These are phyloP conservation scores for Drosophila quinaria DNA, from an alignment of 2,888 invertebrate genomes.

Conservation along the genomic window DNA sequence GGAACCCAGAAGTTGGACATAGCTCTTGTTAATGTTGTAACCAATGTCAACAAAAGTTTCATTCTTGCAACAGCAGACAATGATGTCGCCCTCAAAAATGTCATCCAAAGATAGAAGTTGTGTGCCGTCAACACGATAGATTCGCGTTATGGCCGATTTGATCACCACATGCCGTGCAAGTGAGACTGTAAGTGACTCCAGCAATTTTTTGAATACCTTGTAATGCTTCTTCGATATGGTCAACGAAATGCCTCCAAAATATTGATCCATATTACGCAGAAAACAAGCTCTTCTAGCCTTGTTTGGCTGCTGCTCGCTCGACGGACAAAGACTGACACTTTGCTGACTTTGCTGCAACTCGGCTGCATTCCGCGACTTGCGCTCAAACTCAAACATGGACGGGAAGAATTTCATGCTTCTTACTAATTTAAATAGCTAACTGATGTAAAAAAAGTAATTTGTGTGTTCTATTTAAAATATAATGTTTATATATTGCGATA, in stretches of 20 bases:
- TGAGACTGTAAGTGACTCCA: constrained; percentile 17
- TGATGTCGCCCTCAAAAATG: constrained; percentile 35
- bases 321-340: background rate
- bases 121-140: constrained; percentile 29
- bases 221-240: constrained; percentile 29
- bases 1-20: constrained; percentile 15
- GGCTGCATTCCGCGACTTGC: background rate
- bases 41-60: constrained; percentile 21
- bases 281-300: constrained; percentile 39
- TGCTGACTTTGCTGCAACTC: background rate
- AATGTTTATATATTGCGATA: background rate
- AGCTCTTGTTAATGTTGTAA: constrained; percentile 24
- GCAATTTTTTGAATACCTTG: constrained; percentile 1
- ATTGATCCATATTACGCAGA: constrained; percentile 40
- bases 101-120: constrained; percentile 8
- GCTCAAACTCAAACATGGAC: background rate
- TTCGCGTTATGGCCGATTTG: constrained; percentile 28
- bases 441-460: background rate
- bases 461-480: background rate
- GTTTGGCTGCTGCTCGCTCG: background rate
- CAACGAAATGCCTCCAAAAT: constrained; percentile 42
- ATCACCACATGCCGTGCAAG: constrained; percentile 17
- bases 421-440: background rate
- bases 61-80: constrained; percentile 43
- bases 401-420: background rate